These are phyloP conservation scores for Elgaria multicarinata DNA, from an alignment of 2,113 vertebrate genomes.

Conservation along the genomic window DNA sequence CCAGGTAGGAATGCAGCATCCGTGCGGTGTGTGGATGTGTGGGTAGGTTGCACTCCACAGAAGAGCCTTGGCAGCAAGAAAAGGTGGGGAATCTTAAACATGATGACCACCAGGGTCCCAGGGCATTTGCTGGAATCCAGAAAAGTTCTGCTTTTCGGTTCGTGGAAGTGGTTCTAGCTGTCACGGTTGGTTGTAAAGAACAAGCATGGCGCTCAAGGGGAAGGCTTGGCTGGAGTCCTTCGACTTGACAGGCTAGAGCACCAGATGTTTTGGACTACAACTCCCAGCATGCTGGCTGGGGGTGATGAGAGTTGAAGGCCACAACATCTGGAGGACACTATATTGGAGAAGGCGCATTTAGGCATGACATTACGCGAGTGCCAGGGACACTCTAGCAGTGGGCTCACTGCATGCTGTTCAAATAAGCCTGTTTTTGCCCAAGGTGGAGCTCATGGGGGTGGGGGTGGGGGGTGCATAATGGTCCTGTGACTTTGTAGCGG, in stretches of 20 bases:
- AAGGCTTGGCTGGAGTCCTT: no score
- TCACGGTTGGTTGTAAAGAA: not conserved
- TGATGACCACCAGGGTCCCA: no score
- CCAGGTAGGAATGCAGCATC: conserved; percentile 65
- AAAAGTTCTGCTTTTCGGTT: not conserved
- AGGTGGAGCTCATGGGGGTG: not conserved
- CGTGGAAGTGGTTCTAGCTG: not conserved
- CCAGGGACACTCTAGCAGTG: not conserved
- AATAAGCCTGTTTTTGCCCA: not conserved
- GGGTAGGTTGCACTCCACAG: not conserved
- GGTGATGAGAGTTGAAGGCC: no score
- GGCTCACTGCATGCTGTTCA: not conserved
- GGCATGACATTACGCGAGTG: no score
- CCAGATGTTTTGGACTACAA: no score
- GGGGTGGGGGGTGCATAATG: no score
- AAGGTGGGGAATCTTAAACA: not conserved
- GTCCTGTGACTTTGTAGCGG: not conserved
- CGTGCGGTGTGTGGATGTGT: not conserved
- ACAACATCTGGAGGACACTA: no score
- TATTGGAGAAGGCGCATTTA: no score
- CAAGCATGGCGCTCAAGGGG: not conserved
- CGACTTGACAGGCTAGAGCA: no score
- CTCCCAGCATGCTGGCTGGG: no score
- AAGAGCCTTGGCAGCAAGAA: not conserved
- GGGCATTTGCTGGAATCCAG: not conserved